Evolutionary conservation across 2,888 invertebrate genomes (phyloP), one percentile per base, ranked within the genome.

Genomic region (Xestia ashworthii): DNA sequence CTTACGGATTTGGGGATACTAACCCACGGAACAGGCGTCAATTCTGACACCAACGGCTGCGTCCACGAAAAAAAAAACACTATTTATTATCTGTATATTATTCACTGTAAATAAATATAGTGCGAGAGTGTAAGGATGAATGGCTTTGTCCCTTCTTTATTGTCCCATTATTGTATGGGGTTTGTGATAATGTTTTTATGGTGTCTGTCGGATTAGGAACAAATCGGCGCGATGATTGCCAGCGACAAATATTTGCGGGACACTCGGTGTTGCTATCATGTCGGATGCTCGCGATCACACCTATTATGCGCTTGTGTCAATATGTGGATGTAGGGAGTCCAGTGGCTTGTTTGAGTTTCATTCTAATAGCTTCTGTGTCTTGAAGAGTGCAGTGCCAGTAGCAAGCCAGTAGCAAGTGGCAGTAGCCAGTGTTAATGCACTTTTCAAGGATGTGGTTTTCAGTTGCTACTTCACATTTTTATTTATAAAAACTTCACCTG

Each of bases 71-170:
- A 92, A 93, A 93, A 84, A 94, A 93, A 91, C 89, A 67, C 90
- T 92, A 94, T 95, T 94, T 95, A 96, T 96, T 95, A 96, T 96
- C 93, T 94, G 94, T 95, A 93, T 94, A 95, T 95, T 94, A 94
- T 95, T 95, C 94, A 91, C 89, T 92, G 93, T 93, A 95, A 95
- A 95, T 96, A 96, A 95, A 95, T 95, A 94, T 89, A 93, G 92
- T 91, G 92, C 78, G 73, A 92, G 93, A 93, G 92, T 91, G 90
- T 88, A 87, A 89, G 89, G 91, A 90, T 92, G 93, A 93, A 92
- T 92, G 91, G 90, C 92, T 93, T 95, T 95, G 95, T 95, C 89
- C 87, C 87, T 88, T 87, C 87, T 87, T 91, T 92, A 93, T 94
- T 95, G 95, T 95, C 85, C 85, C 87, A 83, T 86, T 87, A 91